A percentile compares a stretch with the other conserved stretches of the same genome.
Conservation (phyloP, 2,888 invertebrate species). For the Lagria hirta region DNA sequence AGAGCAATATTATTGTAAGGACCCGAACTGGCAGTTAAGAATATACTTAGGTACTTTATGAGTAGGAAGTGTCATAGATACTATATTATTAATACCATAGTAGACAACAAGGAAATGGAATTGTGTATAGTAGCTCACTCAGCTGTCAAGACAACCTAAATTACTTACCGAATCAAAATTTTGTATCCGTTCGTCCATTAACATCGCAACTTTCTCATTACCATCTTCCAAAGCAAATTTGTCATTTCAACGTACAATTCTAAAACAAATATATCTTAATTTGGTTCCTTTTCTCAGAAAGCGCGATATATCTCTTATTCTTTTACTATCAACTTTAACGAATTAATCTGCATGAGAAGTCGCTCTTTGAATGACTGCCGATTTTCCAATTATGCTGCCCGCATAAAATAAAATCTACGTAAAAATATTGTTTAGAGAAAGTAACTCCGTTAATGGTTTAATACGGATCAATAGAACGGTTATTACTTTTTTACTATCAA, state of each 20-base stretch:
- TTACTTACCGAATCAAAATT: constrained; percentile 15
- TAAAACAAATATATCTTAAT: neutral
- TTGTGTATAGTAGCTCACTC: constrained; percentile 31
- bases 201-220: constrained; percentile 2
- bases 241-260: neutral
- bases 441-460: too few species aligned
- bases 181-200: constrained; percentile 6
- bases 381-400: too few species aligned
- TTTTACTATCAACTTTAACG: too few species aligned
- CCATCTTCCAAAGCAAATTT: constrained; percentile 7
- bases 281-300: neutral
- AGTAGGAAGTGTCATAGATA: constrained; percentile 33
- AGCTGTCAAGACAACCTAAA: constrained; percentile 18
- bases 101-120: constrained; percentile 37
- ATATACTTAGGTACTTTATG: constrained; percentile 14
- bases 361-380: too few species aligned
- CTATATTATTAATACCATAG: constrained; percentile 38
- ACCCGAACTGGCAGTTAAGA: constrained; percentile 18
- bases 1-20: constrained; percentile 17
- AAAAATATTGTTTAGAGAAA: too few species aligned
- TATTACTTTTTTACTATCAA: too few species aligned
- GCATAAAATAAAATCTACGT: too few species aligned
- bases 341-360: too few species aligned
- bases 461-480: too few species aligned
- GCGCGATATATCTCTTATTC: too few species aligned